phyloP scores from a whole-genome alignment of 2,113 vertebrate genomes.

The Lepus americanus region DNA sequence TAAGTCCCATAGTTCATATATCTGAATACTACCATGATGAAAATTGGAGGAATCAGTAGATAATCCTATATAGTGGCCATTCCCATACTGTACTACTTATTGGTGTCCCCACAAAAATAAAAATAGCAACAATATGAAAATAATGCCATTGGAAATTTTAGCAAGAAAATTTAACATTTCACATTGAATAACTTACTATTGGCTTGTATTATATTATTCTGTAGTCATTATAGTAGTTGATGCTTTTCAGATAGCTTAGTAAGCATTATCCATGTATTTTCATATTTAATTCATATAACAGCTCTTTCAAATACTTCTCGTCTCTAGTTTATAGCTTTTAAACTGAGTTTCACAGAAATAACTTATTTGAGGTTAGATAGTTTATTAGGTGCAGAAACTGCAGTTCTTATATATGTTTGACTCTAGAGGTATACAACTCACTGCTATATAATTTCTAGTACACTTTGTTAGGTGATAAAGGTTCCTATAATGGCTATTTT shows the following conservation, averaged over 20 bases:
- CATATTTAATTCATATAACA: not conserved
- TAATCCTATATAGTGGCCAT: not conserved
- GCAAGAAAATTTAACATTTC: not conserved
- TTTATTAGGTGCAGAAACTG: not conserved
- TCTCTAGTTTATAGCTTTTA: constrained; percentile 19
- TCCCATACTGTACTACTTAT: not conserved
- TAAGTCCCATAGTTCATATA: not conserved
- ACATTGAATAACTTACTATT: not conserved
- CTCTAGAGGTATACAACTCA: not conserved
- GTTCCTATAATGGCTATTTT: not conserved
- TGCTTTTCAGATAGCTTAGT: not conserved
- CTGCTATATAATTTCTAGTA: not conserved
- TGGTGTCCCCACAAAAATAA: not conserved
- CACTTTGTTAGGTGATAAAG: not conserved
- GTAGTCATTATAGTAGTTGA: not conserved
- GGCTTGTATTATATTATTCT: not conserved
- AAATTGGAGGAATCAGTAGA: not conserved
- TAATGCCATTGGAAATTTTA: not conserved
- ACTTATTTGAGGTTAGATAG: not conserved
- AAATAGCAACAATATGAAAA: not conserved
- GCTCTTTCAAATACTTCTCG: not conserved
- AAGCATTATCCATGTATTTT: not conserved
- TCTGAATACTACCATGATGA: not conserved
- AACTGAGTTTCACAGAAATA: constrained; percentile 14
- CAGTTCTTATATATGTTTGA: not conserved